These are phyloP conservation scores for Drosophila trapezifrons DNA, from an alignment of 1,140 invertebrate genomes.

Conservation along the genomic window DNA sequence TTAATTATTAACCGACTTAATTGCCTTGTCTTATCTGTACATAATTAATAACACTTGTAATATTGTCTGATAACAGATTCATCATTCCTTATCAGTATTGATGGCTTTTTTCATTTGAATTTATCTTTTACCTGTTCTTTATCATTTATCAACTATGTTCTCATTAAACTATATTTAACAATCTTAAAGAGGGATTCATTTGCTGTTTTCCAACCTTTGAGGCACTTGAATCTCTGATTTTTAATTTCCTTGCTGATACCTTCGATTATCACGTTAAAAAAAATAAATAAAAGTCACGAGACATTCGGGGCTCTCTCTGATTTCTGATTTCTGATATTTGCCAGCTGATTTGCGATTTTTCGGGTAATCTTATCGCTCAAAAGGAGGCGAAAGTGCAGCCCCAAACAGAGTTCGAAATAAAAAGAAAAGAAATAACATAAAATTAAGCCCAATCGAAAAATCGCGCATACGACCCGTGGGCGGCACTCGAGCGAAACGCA, in stretches of 20 bases:
- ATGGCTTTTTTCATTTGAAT: neutral
- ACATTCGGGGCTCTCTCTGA: conserved; percentile 43
- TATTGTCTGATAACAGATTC: conserved; percentile 16
- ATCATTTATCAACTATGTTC: no score
- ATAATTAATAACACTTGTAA: conserved; percentile 25
- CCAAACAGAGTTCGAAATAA: neutral
- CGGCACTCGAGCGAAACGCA: conserved; percentile 40
- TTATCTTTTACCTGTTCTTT: conserved; percentile 2
- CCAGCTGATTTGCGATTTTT: conserved; percentile 27
- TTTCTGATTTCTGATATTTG: conserved; percentile 46
- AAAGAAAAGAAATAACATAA: neutral
- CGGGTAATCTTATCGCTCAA: conserved; percentile 60
- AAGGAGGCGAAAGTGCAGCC: conserved; percentile 33
- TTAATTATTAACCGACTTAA: neutral
- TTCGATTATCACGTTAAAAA: conserved; percentile 21
- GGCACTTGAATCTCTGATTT: conserved; percentile 12
- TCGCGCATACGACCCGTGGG: conserved; percentile 68
- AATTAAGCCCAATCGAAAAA: conserved; percentile 37
- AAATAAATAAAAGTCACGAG: conserved; percentile 55
- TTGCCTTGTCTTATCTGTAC: neutral
- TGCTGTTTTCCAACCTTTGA: neutral
- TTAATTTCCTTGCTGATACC: conserved; percentile 15
- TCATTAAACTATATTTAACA: neutral
- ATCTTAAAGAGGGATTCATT: neutral
- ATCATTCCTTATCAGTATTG: conserved; percentile 15